Evolutionary conservation across 2,888 invertebrate species (phyloP).

Genomic region (Notodonta dromedarius): DNA sequence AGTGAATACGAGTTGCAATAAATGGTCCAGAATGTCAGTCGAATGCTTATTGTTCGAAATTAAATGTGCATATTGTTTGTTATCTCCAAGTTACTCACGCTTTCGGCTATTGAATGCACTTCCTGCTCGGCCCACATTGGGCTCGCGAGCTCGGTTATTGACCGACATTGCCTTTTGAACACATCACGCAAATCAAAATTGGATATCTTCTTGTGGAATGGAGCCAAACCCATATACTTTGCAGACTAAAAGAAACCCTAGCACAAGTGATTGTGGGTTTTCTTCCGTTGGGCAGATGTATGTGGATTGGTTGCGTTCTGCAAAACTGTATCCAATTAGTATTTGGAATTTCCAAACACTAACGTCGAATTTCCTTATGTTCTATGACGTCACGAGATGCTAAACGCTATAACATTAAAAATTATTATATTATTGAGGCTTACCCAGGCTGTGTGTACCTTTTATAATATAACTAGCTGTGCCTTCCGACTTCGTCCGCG

Average conservation of each 20-base stretch:
- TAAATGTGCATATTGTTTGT: conserved; percentile 38
- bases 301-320: no score
- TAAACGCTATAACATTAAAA: no score
- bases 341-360: not conserved
- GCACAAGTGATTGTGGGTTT: no score
- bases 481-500: no score
- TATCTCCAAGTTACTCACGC: conserved; percentile 55
- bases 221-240: no score
- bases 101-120: conserved; percentile 57
- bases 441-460: no score
- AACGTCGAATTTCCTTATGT: conserved; percentile 1
- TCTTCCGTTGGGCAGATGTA: no score
- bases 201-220: no score
- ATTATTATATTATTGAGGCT: no score
- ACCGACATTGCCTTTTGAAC: conserved; percentile 41
- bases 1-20: conserved; percentile 9
- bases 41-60: conserved; percentile 39
- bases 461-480: no score
- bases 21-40: conserved; percentile 9
- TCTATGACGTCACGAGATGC: not conserved
- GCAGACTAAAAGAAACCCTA: no score
- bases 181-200: not conserved
- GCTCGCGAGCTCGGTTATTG: conserved; percentile 45
- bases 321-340: no score
- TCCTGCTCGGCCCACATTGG: conserved; percentile 37